Conservation (phyloP, 2,113 vertebrate genomes). For the Prunella fulvescens region DNA sequence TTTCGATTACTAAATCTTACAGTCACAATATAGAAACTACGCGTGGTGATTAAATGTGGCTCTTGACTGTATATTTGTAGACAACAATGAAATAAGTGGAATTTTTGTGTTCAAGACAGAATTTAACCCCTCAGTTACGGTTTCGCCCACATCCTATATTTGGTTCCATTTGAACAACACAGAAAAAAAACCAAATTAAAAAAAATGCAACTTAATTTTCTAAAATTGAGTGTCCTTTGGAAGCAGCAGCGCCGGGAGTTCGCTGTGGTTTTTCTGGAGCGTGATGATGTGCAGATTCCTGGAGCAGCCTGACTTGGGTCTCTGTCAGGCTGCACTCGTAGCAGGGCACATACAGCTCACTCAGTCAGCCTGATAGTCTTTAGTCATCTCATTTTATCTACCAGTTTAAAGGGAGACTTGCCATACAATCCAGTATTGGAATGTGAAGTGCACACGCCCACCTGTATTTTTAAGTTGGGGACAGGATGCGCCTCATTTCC, state of each 20-base stretch:
- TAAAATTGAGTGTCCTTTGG: neutral
- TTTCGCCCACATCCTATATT: neutral
- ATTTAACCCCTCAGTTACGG: neutral
- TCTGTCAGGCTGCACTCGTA: neutral
- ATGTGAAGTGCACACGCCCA: rapidly evolving
- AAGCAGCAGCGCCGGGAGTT: neutral
- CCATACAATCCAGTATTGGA: neutral
- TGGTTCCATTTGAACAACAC: neutral
- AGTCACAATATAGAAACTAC: neutral
- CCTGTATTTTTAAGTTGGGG: neutral
- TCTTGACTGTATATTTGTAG: neutral
- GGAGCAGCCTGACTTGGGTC: conserved; percentile 12
- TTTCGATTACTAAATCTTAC: neutral
- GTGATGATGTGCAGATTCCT: conserved; percentile 56
- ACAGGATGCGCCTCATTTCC: neutral
- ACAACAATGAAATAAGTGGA: neutral
- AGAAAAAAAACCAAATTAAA: neutral
- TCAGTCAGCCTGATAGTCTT: neutral
- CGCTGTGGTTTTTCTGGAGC: conserved; percentile 37
- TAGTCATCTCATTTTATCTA: neutral
- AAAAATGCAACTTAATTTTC: neutral
- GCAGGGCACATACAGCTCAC: neutral
- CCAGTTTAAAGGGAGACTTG: neutral
- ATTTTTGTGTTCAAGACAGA: neutral
- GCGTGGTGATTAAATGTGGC: neutral